Evolutionary conservation across 2,888 invertebrate genomes (phyloP).

Genomic region (Fragum fragum): DNA sequence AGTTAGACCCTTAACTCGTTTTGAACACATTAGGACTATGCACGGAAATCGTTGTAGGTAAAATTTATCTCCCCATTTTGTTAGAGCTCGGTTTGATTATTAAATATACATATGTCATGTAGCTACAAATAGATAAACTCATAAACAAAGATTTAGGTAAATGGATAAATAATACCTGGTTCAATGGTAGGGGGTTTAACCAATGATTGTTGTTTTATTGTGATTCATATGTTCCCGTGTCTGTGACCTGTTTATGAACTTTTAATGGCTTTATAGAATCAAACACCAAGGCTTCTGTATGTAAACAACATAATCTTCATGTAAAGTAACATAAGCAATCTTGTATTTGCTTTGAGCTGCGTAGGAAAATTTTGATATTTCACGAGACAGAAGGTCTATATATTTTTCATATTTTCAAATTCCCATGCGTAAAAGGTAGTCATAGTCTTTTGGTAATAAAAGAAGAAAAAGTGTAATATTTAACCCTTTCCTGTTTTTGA

Average conservation of each 20-base stretch:
- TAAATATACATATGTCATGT: not conserved
- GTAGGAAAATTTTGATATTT: too few relatives aligned
- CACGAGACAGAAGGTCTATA: too few relatives aligned
- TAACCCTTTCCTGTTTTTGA: too few relatives aligned
- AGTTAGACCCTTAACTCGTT: too few relatives aligned
- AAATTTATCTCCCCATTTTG: not conserved
- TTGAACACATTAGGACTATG: too few relatives aligned
- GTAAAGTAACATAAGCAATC: too few relatives aligned
- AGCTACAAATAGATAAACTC: constrained; percentile 6
- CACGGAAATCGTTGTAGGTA: too few relatives aligned
- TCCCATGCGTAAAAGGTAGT: too few relatives aligned
- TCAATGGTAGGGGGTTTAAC: not conserved
- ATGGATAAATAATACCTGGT: constrained; percentile 1
- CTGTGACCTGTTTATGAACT: not conserved
- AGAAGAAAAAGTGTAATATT: too few relatives aligned
- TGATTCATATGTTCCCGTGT: not conserved
- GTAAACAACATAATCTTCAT: not conserved
- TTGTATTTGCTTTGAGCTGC: too few relatives aligned
- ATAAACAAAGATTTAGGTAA: not conserved
- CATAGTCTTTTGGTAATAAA: too few relatives aligned
- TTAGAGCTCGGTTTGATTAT: not conserved
- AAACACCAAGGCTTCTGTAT: not conserved
- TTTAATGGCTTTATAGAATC: not conserved
- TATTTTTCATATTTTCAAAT: too few relatives aligned
- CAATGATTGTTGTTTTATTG: not conserved